Percentiles rank a stretch among this genome's conserved stretches.
phyloP scores from a whole-genome alignment of 37 sponge, comb jelly and placozoan genomes.

The Amphimedon queenslandica region DNA sequence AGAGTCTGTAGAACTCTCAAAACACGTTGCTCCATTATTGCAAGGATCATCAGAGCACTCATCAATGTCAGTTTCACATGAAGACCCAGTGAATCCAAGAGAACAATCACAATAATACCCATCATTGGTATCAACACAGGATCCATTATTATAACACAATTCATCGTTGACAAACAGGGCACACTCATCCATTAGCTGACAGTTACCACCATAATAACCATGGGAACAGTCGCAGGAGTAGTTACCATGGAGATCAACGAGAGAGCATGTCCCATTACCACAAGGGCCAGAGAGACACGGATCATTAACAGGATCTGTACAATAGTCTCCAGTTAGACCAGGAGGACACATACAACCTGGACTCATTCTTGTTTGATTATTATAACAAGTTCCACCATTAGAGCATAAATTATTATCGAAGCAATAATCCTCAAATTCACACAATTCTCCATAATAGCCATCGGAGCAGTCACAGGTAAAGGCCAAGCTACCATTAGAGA shows the following conservation, averaged over 20 bases:
- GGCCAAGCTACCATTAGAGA: not conserved
- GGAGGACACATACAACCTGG: slow-evolving; percentile 4
- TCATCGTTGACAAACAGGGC: not conserved
- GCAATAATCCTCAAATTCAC: slow-evolving; percentile 33
- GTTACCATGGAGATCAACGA: not conserved
- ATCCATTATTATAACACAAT: not conserved
- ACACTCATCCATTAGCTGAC: not conserved
- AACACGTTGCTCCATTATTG: slow-evolving; percentile 30
- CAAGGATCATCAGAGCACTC: slow-evolving; percentile 24
- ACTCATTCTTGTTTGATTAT: not conserved
- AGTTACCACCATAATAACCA: not conserved
- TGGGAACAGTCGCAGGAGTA: not conserved
- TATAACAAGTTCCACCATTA: slow-evolving; percentile 33
- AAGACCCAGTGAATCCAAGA: slow-evolving; percentile 18
- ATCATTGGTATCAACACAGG: slow-evolving; percentile 3
- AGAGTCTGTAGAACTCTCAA: slow-evolving; percentile 4
- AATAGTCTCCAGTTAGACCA: slow-evolving; percentile 1
- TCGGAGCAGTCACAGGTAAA: not conserved
- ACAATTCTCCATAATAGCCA: slow-evolving; percentile 32
- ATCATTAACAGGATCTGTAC: slow-evolving; percentile 13
- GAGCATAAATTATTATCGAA: slow-evolving; percentile 25
- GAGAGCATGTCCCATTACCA: slow-evolving; percentile 2
- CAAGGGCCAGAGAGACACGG: not conserved
- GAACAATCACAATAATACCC: slow-evolving; percentile 30
- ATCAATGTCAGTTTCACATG: slow-evolving; percentile 23